phyloP scores from a whole-genome alignment of 2,797 vertebrate species.

The Tokudaia tokunoshimensis region DNA sequence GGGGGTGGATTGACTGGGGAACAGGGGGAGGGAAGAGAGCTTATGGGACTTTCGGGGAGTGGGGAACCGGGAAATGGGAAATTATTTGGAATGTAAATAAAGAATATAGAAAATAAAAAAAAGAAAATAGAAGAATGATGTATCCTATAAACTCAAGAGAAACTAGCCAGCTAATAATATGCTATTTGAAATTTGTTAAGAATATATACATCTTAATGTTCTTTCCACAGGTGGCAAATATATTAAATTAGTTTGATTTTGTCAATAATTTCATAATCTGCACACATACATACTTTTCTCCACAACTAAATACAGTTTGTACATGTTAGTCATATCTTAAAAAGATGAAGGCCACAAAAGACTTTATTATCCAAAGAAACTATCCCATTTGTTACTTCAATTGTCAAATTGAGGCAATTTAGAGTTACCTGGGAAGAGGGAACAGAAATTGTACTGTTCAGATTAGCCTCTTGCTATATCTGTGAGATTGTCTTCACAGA shows the following conservation, averaged over 20 bases:
- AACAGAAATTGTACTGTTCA: too few relatives aligned
- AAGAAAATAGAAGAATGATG: neutral
- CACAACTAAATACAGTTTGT: neutral
- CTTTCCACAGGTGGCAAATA: neutral
- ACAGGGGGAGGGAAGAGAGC: too few relatives aligned
- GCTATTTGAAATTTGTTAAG: neutral
- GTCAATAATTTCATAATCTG: too few relatives aligned
- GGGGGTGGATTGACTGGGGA: too few relatives aligned
- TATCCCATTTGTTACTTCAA: neutral
- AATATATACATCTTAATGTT: neutral
- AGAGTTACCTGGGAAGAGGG: neutral
- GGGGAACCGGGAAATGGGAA: too few relatives aligned
- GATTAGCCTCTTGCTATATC: neutral
- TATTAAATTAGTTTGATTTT: neutral
- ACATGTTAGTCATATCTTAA: neutral
- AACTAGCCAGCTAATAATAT: neutral
- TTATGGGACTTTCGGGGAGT: too few relatives aligned
- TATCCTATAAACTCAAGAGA: neutral
- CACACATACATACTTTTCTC: neutral
- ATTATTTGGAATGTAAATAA: too few relatives aligned
- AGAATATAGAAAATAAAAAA: too few relatives aligned
- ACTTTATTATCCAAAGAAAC: neutral
- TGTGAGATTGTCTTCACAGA: neutral
- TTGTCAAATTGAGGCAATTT: neutral
- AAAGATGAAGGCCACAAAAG: neutral